Evolutionary conservation across 2,888 invertebrate species (phyloP).

Genomic region (Apotomis betuletana): DNA sequence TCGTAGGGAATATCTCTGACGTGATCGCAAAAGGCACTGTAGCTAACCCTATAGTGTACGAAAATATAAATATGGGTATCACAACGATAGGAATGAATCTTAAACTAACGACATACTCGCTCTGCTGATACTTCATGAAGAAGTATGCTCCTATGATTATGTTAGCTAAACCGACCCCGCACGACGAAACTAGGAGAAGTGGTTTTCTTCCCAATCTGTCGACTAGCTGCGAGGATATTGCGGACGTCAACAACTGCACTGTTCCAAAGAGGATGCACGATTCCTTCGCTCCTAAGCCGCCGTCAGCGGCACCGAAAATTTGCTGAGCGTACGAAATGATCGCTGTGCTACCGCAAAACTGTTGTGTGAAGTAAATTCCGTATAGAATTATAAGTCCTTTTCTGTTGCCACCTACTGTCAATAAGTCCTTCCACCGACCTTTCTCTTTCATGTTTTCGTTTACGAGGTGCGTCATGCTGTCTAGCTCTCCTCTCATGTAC

Average conservation of each 20-base stretch:
- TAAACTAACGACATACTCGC: conserved; percentile 72
- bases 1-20: conserved; percentile 85
- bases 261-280: conserved; percentile 81
- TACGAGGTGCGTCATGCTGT: conserved; percentile 79
- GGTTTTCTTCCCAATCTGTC: conserved; percentile 85
- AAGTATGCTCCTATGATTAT: conserved; percentile 82
- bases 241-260: conserved; percentile 81
- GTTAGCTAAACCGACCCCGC: conserved; percentile 80
- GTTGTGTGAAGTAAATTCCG: conserved; percentile 84
- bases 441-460: conserved; percentile 80
- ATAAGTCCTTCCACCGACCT: conserved; percentile 76
- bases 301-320: conserved; percentile 84
- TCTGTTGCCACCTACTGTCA: conserved; percentile 76
- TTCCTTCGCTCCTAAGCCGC: conserved; percentile 73
- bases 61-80: conserved; percentile 84
- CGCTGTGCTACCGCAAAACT: conserved; percentile 85
- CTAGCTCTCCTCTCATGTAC: conserved; percentile 82
- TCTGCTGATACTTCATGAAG: conserved; percentile 76
- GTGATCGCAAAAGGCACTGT: conserved; percentile 86
- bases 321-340: conserved; percentile 84
- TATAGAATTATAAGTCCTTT: conserved; percentile 84
- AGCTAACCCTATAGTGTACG: conserved; percentile 85
- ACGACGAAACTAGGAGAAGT: conserved; percentile 83
- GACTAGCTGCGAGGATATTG: conserved; percentile 82
- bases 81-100: conserved; percentile 84